Base-by-base conservation (phyloP, 2,888 invertebrate species). In the Xestoiulus laeticollis region DNA sequence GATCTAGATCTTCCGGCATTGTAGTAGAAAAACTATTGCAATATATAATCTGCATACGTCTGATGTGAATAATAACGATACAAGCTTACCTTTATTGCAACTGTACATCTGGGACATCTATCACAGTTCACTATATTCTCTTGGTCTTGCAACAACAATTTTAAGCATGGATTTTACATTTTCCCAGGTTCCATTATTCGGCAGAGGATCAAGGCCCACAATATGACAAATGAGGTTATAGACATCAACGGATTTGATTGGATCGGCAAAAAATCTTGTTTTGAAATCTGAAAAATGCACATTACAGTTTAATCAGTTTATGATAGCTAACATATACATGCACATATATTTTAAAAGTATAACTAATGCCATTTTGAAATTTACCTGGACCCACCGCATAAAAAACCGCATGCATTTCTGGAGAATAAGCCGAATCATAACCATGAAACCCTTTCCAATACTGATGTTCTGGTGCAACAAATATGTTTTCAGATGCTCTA, bases 361-460 rank as follows among this genome's bases (percentile, higher is more conserved):
- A 68, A n/a, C 2, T 22, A 22, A 26, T 68, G 26, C 10, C 4
- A 26, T n/a, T 68, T 59, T 26, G 12, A 12, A 26, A 26, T 10
- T 26, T 68, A 87, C 87, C 87, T 84, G 87, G 87, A 48, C 87
- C 87, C 8, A 26, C 22, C 8, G 68, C 87, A 32, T 43, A 44
- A 83, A 87, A 87, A 10, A 87, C 48, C 6, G 68, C 87, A 10
- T 30, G 16, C 87, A 87, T 87, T 26, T 68, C 68, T 1, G 68
- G 26, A 68, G 68, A 68, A 68, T 68, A 68, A 68, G 12, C 68
- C 10, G 68, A 26, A 26, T 78, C 87, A 38, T 87, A 87, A 10
- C 87, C 87, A n/a, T 87, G 87, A 87, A 87, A 87, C 16, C 87
- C 87, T 38, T 87, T 87, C 85, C 85, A 85, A 44, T 68, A 68